These are phyloP conservation scores for Rhimphoctona megacephalus DNA, from an alignment of 2,888 invertebrate genomes.

Conservation along the genomic window DNA sequence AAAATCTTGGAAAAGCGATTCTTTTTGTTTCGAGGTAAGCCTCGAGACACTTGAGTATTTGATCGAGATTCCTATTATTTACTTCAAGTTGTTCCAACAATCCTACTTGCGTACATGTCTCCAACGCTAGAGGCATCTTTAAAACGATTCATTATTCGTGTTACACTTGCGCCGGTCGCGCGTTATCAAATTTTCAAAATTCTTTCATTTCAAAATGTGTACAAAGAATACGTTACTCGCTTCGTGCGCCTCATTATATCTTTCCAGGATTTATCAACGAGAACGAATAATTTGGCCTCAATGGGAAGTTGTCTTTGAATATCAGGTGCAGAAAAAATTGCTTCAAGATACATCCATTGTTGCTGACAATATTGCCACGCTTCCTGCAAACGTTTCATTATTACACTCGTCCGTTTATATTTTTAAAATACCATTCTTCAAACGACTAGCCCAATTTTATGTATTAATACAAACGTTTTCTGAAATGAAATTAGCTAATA, in stretches of 20 bases:
- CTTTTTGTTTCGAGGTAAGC: constrained; percentile 95
- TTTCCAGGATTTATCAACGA: constrained; percentile 96
- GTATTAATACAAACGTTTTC: too few species aligned
- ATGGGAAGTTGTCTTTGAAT: constrained; percentile 96
- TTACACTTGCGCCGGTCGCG: too few species aligned
- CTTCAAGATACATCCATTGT: constrained; percentile 97
- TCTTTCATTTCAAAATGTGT: background rate
- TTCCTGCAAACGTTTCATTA: constrained; percentile 87
- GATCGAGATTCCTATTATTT: constrained; percentile 93
- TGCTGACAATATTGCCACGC: constrained; percentile 96
- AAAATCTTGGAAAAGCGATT: constrained; percentile 95
- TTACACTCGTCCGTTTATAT: too few species aligned
- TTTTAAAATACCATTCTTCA: too few species aligned
- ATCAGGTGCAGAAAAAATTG: constrained; percentile 97
- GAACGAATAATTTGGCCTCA: constrained; percentile 94
- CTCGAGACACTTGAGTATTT: constrained; percentile 95
- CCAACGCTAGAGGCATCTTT: constrained; percentile 92
- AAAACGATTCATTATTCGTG: constrained; percentile 19
- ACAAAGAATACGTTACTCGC: constrained; percentile 86
- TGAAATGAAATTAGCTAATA: too few species aligned
- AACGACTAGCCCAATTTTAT: too few species aligned
- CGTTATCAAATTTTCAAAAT: too few species aligned
- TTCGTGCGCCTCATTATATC: constrained; percentile 93
- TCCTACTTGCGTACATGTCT: constrained; percentile 91
- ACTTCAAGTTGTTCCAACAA: constrained; percentile 89